phyloP scores from a whole-genome alignment of 2,113 vertebrate species.

The Barnardius zonarius region DNA sequence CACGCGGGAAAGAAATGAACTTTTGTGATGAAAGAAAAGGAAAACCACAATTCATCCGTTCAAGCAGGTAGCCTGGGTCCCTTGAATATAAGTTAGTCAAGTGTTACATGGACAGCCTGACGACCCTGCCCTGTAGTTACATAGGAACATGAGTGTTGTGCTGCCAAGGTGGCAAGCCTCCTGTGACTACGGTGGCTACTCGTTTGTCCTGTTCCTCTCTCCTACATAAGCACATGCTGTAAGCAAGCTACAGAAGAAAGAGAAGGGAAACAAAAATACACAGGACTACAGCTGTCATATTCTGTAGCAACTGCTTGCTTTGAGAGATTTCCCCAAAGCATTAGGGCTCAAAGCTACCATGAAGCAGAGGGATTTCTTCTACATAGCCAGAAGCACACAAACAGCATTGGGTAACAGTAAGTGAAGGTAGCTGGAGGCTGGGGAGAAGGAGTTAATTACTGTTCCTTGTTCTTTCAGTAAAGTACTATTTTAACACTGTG shows the following conservation, averaged over 20 bases:
- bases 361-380: neutral
- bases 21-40: neutral
- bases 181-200: neutral
- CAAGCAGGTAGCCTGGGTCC: neutral
- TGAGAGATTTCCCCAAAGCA: neutral
- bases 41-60: neutral
- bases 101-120: neutral
- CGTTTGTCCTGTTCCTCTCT: neutral
- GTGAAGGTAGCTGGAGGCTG: neutral
- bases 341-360: neutral
- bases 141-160: neutral
- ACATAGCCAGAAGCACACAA: neutral
- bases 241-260: neutral
- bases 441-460: neutral
- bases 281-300: neutral
- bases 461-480: neutral
- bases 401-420: neutral
- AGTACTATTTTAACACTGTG: neutral
- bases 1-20: neutral
- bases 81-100: neutral
- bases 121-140: neutral
- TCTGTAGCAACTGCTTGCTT: neutral
- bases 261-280: neutral
- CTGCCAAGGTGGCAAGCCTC: neutral
- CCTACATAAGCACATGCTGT: neutral